Base-by-base conservation (phyloP, 53 echinoderm and acorn worm species). In the Henricia sp. region DNA sequence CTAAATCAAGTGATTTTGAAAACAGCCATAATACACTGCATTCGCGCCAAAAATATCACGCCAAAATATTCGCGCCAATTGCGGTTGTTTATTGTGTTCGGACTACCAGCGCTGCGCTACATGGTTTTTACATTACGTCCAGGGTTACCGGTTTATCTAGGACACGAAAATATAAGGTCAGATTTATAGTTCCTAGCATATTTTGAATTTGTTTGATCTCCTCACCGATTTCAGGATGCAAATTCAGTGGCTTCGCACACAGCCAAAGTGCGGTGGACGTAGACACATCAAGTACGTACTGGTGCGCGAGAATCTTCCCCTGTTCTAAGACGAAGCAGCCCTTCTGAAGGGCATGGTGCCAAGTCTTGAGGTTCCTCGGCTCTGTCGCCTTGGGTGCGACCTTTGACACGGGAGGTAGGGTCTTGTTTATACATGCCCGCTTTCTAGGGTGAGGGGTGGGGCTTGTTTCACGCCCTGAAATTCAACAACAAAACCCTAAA, bases 311-410 rank as follows among this genome's bases (percentile, higher is more conserved):
- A 3, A 97, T 44, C 68, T 85, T 85, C 28, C 88, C 90, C 26
- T 92, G 88, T 40, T 96, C 99, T 29, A 97, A 83, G 51, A 94
- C 84, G 46, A 92, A 97, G 82, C 88, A 90, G 20, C 94, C 99
- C 63, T 94, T 94, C 28, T 84, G 90, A 29, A 83, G 92, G 26
- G 87, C 67, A 23, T 97, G 99, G 52, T 92, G 87, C 99, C 99
- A 97, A 9, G 84, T 68, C 56, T 92, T 94, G 33, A 97, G 83
- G 48, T 88, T 90, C 28, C 83, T 37, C 1, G 99, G 99, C 68
- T 94, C 94, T 46, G 86, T 84, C 37, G 65, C 72, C 29, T 84
- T 85, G 17, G 92, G 83, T 17, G 85, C 71, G 43, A 88, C 77
- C 68, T 87, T 75, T 52, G 74, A 51, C 33, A 97, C 90, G 4